A percentile compares a stretch with the other conserved stretches of the same genome.
These are phyloP conservation scores for Cynocephalus volans DNA, from an alignment of 2,113 vertebrate species.

Conservation along the genomic window DNA sequence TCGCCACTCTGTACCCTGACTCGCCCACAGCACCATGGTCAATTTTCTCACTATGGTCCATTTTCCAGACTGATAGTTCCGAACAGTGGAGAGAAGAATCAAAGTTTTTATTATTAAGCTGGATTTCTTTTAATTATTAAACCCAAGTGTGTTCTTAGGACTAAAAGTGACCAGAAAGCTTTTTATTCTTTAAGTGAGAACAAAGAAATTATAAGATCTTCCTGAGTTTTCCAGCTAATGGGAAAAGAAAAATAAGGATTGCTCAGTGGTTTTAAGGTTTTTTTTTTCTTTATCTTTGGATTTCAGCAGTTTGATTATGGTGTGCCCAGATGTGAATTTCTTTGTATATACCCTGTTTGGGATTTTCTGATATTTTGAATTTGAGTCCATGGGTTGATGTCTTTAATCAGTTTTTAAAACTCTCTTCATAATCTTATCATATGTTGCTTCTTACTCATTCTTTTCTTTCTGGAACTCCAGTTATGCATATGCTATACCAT, in stretches of 20 bases:
- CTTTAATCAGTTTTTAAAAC: not conserved
- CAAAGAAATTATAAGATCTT: not conserved
- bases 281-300: not conserved
- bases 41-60: accelerated
- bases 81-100: not conserved
- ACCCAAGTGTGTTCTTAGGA: not conserved
- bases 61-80: not conserved
- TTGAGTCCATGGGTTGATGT: not conserved
- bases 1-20: not conserved
- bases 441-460: not conserved
- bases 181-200: not conserved
- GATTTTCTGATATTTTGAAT: not conserved
- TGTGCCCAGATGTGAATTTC: not conserved
- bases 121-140: not conserved
- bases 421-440: not conserved
- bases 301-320: not conserved
- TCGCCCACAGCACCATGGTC: not conserved
- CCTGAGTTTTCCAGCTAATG: not conserved
- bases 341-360: not conserved
- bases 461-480: not conserved
- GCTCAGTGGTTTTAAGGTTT: not conserved
- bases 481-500: not conserved
- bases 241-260: not conserved
- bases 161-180: not conserved
- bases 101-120: not conserved